These are phyloP conservation scores for Phyllostomus discolor DNA, from an alignment of 2,113 vertebrate genomes.

Conservation along the genomic window DNA sequence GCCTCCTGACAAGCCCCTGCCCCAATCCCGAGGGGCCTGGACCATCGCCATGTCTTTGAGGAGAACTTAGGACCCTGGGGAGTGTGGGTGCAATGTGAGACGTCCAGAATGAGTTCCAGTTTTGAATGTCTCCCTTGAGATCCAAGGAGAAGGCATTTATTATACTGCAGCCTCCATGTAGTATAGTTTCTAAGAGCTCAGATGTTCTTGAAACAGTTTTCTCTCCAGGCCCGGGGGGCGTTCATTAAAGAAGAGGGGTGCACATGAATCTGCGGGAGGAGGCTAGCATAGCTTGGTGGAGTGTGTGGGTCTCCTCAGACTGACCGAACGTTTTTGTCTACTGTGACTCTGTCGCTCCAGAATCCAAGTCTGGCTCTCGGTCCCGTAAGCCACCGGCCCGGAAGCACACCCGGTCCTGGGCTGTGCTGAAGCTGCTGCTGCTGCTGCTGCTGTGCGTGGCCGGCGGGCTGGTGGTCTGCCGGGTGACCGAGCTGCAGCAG, in stretches of 20 bases:
- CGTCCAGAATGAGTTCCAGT: background rate
- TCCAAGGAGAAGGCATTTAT: background rate
- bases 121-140: background rate
- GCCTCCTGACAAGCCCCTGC: background rate
- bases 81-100: background rate
- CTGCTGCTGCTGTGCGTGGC: conserved; percentile 82
- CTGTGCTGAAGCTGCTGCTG: conserved; percentile 82
- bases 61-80: background rate
- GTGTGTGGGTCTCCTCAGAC: background rate
- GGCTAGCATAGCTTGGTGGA: background rate
- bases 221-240: background rate
- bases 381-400: conserved; percentile 66
- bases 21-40: background rate
- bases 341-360: conserved; percentile 59
- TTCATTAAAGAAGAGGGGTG: background rate
- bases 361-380: conserved; percentile 69
- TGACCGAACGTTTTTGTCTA: background rate
- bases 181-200: background rate
- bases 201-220: background rate
- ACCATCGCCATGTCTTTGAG: background rate
- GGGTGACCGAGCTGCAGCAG: conserved; percentile 84
- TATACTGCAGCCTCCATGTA: background rate
- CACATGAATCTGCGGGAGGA: background rate
- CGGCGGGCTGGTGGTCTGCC: conserved; percentile 80
- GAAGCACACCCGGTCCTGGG: conserved; percentile 76